Percentiles rank a stretch among this genome's conserved stretches.
Conservation (phyloP, 2,888 invertebrate species). For the Tolmerus cingulatus region DNA sequence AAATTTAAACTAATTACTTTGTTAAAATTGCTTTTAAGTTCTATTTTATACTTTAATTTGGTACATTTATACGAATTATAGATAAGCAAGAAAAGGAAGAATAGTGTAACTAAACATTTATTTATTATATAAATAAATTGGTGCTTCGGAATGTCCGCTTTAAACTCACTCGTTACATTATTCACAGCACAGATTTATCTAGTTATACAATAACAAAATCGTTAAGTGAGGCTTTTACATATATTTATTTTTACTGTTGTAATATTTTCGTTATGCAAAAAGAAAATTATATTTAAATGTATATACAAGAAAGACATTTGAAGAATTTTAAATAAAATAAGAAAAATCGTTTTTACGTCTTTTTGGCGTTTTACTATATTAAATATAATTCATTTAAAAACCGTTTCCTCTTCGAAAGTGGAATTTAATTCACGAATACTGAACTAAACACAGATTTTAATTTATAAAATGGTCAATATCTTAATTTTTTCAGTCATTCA, state of each 20-base stretch:
- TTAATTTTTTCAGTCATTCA: too few relatives aligned
- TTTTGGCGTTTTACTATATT: not conserved
- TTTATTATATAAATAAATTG: conserved; percentile 32
- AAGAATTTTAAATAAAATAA: conserved; percentile 26
- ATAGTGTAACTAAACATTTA: conserved; percentile 10
- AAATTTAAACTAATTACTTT: not conserved
- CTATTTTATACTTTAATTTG: not conserved
- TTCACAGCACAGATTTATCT: conserved; percentile 29
- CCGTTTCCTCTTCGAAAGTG: too few relatives aligned
- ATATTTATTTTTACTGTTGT: conserved; percentile 20
- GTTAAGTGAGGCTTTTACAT: conserved; percentile 22
- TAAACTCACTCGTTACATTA: conserved; percentile 35
- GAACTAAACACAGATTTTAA: too few relatives aligned
- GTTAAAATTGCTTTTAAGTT: not conserved
- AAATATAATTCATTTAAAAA: not conserved
- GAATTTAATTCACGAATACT: too few relatives aligned
- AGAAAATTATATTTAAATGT: conserved; percentile 1
- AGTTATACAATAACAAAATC: not conserved
- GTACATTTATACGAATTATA: not conserved
- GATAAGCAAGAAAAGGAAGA: not conserved
- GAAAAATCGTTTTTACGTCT: not conserved
- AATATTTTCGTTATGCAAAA: not conserved
- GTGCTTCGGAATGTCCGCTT: conserved; percentile 13
- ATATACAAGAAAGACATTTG: conserved; percentile 7
- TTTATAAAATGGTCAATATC: too few relatives aligned